These are phyloP conservation scores for Orgyia antiqua DNA, from an alignment of 2,888 invertebrate genomes.

Conservation along the genomic window DNA sequence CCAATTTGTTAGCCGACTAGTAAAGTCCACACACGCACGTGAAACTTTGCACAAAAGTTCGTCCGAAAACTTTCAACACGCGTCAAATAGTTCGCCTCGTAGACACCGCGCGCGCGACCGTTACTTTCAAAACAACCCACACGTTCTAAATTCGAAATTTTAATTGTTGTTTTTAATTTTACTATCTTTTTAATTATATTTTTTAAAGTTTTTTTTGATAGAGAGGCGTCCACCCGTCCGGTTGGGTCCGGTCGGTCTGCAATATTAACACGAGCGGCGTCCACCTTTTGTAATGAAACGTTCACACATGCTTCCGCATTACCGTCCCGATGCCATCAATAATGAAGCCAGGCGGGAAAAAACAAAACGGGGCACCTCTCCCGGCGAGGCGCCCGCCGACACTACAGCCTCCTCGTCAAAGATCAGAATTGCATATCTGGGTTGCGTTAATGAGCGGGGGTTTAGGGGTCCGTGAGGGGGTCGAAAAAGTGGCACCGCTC, in stretches of 20 bases:
- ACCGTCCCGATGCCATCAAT: constrained; percentile 78
- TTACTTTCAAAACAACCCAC: constrained; percentile 33
- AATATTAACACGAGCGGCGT: constrained; percentile 75
- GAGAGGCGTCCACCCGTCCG: constrained; percentile 71
- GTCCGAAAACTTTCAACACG: constrained; percentile 55
- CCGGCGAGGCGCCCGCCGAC: constrained; percentile 75
- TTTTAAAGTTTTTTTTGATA: constrained; percentile 20
- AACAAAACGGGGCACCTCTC: constrained; percentile 76
- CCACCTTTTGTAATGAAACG: constrained; percentile 79
- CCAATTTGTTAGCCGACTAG: constrained; percentile 40
- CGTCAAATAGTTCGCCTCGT: constrained; percentile 39
- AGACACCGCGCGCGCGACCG: constrained; percentile 31
- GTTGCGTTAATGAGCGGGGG: constrained; percentile 81
- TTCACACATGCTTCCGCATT: constrained; percentile 79
- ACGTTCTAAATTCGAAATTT: constrained; percentile 31
- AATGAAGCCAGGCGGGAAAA: constrained; percentile 79
- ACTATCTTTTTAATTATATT: constrained; percentile 32
- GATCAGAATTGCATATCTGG: constrained; percentile 83
- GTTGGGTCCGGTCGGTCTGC: constrained; percentile 74
- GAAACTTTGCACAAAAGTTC: constrained; percentile 55
- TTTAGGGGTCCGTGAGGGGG: constrained; percentile 58
- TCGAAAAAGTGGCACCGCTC: constrained; percentile 79
- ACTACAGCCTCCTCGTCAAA: constrained; percentile 80
- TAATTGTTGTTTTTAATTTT: neutral
- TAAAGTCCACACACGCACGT: constrained; percentile 61